Conservation (phyloP, 2,797 vertebrate species). For the Salmo trutta region DNA sequence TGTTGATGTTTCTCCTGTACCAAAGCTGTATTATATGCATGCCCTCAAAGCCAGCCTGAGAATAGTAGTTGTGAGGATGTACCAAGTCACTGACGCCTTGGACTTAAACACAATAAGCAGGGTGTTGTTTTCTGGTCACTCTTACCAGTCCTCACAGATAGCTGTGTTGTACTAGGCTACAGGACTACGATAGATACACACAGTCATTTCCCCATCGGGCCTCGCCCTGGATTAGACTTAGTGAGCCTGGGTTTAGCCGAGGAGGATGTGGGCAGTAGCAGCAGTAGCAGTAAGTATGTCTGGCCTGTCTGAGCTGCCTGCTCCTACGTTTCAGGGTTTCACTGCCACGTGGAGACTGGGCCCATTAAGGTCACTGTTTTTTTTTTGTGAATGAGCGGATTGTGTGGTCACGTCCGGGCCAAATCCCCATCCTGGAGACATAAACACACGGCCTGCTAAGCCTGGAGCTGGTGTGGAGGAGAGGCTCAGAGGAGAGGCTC, state of each 20-base stretch:
- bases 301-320: slow-evolving; percentile 30
- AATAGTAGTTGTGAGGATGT: background rate
- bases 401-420: slow-evolving; percentile 35
- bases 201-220: slow-evolving; percentile 62
- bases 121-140: slow-evolving; percentile 62
- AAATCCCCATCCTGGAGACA: slow-evolving; percentile 30
- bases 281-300: background rate
- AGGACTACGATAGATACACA: slow-evolving; percentile 66
- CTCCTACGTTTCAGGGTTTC: slow-evolving; percentile 13
- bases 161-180: slow-evolving; percentile 21
- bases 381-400: slow-evolving; percentile 20
- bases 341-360: slow-evolving; percentile 54
- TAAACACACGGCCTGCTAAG: slow-evolving; percentile 5
- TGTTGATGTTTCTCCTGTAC: background rate
- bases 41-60: background rate
- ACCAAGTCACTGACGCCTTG: background rate
- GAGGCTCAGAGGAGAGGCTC: slow-evolving; percentile 16
- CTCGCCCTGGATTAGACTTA: slow-evolving; percentile 57
- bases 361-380: slow-evolving; percentile 44
- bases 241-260: slow-evolving; percentile 44
- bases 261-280: slow-evolving; percentile 63
- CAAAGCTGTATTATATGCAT: no score
- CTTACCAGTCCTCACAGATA: slow-evolving; percentile 46
- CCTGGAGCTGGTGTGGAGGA: slow-evolving; percentile 7
- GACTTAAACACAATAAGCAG: slow-evolving; percentile 21